Evolutionary conservation across 2,797 vertebrate species (phyloP), one percentile per base, ranked within the genome.

Genomic region (Cuculus canorus): DNA sequence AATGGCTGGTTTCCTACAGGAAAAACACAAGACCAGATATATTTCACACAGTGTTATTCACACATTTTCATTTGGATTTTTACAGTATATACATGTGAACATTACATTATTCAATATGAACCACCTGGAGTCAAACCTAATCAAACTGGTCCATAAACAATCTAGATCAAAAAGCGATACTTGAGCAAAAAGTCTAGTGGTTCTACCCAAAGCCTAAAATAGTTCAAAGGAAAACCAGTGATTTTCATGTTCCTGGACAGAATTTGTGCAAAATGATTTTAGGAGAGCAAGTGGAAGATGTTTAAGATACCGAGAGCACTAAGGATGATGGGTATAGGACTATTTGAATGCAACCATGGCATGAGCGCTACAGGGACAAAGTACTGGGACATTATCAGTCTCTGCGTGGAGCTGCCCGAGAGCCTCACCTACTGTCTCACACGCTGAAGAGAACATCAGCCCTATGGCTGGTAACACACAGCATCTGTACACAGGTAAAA

Each of bases 31-130:
- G 97, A 98, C 97, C 96, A 98, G 92, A 89, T 96, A 93, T 97
- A 97, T 97, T 98, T 98, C 97, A 98, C 98, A 98, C 97, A 97
- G 97, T 98, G 97, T 98, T 98, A 98, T 98, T 98, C 97, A 98
- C 98, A 98, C 97, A 97, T 97, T 97, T 98, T 97, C 97, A 97
- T 97, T 97, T 97, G 89, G 96, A 95, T 97, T 98, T 98, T 98
- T 98, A 98, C 98, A 98, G 96, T 98, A 98, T 98, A 97, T 98
- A 98, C 98, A 98, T 23, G 92, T 98, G 97, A 98, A 98, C 95
- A 96, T 97, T 98, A 98, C 98, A 98, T 97, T 97, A 97, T 97
- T 97, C 94, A 96, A 88, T 98, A 97, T 53, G 96, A 98, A 97
- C 96, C 96, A 97, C 95, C 96, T 96, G 95, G 95, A 97, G 97